A percentile compares a stretch with the other conserved stretches of the same genome.
These are phyloP conservation scores for Bombus breviceps DNA, from an alignment of 1,140 invertebrate genomes.

Conservation along the genomic window DNA sequence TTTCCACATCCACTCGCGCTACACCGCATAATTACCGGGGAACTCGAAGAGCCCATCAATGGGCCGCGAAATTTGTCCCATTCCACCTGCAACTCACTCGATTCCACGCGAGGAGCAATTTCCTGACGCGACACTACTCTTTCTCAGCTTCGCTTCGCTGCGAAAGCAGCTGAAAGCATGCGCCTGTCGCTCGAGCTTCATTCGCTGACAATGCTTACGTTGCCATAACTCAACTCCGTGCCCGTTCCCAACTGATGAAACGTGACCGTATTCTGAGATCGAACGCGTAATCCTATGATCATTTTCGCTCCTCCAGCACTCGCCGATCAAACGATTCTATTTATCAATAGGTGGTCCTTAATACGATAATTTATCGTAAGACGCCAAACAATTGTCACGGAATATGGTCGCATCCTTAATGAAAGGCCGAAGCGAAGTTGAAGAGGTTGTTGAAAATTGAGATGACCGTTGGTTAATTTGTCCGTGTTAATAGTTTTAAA, in stretches of 20 bases:
- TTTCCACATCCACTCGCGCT: neutral
- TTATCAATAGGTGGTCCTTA: neutral
- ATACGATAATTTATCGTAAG: neutral
- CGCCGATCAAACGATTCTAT: conserved; percentile 3
- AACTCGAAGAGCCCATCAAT: neutral
- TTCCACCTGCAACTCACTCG: neutral
- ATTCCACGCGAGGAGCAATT: conserved; percentile 8
- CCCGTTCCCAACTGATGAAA: conserved; percentile 6
- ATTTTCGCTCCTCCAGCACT: conserved; percentile 20
- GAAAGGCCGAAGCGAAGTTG: too few species aligned
- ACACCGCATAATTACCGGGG: neutral
- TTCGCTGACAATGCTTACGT: conserved; percentile 47
- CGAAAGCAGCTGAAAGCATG: neutral
- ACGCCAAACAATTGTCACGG: neutral
- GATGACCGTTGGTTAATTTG: too few species aligned
- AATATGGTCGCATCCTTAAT: too few species aligned
- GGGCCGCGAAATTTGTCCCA: neutral
- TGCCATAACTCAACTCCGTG: conserved; percentile 20
- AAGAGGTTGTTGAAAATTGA: too few species aligned
- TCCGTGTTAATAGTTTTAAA: too few species aligned
- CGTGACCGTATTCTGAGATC: conserved; percentile 45
- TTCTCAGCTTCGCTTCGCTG: neutral
- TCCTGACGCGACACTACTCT: conserved; percentile 9
- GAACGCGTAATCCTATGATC: conserved; percentile 33
- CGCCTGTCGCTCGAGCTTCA: neutral